phyloP scores from a whole-genome alignment of 2,113 vertebrate genomes.

The Hystrix brachyura region DNA sequence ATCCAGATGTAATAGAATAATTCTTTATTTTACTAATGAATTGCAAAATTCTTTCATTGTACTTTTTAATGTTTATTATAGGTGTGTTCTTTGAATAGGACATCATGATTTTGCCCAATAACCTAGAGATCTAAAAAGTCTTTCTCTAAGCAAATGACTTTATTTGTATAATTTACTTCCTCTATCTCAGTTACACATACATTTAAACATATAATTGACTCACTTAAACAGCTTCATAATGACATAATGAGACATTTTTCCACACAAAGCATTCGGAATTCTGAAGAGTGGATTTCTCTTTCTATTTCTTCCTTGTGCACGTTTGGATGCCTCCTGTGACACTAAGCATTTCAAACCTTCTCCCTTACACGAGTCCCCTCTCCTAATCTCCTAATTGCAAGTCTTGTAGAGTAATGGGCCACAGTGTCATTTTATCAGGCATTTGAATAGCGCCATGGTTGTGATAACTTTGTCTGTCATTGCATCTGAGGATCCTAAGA shows the following conservation, averaged over 20 bases:
- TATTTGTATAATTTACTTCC: conserved; percentile 6
- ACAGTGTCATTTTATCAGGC: neutral
- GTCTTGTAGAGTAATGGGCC: neutral
- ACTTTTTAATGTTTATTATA: conserved; percentile 40
- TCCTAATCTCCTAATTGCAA: neutral
- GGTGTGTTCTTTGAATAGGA: neutral
- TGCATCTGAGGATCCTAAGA: neutral
- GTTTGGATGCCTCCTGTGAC: neutral
- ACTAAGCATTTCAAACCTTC: neutral
- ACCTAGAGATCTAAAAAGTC: neutral
- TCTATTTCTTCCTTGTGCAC: neutral
- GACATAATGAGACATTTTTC: neutral
- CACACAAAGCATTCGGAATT: neutral
- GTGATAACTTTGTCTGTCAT: neutral
- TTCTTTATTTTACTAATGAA: conserved; percentile 2
- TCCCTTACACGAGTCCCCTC: neutral
- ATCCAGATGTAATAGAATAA: neutral
- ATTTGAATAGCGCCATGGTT: neutral
- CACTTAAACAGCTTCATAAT: conserved; percentile 29
- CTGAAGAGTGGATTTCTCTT: neutral
- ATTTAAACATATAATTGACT: conserved; percentile 42
- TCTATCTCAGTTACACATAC: neutral
- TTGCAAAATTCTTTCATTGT: neutral
- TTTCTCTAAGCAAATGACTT: neutral
- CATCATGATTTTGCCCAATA: neutral